Conservation (phyloP, 30 jellyfish, hydroid and myxozoan species). For the Catostylus mosaicus region DNA sequence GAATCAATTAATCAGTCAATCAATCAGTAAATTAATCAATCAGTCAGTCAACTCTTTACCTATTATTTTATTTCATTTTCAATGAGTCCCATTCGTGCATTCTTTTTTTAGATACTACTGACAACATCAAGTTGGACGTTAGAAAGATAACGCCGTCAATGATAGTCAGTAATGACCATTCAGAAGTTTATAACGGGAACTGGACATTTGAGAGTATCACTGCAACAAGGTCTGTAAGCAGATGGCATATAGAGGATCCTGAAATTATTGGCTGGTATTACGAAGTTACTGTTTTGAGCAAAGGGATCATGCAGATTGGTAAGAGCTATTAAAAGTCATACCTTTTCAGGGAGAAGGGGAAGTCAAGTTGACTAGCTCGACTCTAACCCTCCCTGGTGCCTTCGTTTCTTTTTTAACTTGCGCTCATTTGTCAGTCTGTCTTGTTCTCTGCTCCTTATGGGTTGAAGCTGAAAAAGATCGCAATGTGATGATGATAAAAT, state of each 20-base stretch:
- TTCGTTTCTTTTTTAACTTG: too few relatives aligned
- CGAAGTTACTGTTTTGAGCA: constrained; percentile 79
- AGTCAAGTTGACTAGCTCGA: too few relatives aligned
- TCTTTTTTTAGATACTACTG: not conserved
- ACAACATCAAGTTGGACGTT: not conserved
- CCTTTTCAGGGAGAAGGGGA: too few relatives aligned
- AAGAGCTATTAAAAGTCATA: not conserved
- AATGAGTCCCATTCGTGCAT: too few relatives aligned
- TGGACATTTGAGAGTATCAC: constrained; percentile 84
- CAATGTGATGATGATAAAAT: too few relatives aligned
- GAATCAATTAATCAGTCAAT: too few relatives aligned
- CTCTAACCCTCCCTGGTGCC: too few relatives aligned
- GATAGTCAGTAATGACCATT: constrained; percentile 59
- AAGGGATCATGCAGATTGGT: constrained; percentile 93
- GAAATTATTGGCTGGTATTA: constrained; percentile 82
- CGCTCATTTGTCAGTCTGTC: too few relatives aligned
- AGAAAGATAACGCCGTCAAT: constrained; percentile 46
- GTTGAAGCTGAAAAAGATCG: too few relatives aligned
- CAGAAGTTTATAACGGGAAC: constrained; percentile 73
- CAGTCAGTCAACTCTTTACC: too few relatives aligned
- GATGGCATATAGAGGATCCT: not conserved
- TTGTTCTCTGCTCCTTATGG: too few relatives aligned
- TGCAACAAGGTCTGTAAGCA: constrained; percentile 59
- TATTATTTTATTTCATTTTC: not conserved
- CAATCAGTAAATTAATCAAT: too few relatives aligned